Evolutionary conservation across 2,888 invertebrate species (phyloP), one percentile per base, ranked within the genome.

Genomic region (Amphipoea oculea): DNA sequence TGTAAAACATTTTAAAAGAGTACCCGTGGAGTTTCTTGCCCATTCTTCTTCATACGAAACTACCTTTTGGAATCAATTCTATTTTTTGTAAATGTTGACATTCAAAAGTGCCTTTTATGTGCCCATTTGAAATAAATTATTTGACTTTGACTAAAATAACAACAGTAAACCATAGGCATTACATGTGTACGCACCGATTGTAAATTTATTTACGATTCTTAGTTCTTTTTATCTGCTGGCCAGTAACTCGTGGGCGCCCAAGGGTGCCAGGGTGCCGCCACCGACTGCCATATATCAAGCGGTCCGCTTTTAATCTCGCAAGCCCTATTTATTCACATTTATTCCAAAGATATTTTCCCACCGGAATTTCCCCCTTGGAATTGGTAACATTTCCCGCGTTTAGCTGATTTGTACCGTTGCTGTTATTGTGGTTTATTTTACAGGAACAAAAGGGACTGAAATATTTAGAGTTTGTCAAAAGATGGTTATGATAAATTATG

Each of bases 241-340:
- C 89, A 86, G 91, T 90, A 91, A 90, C 85, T 87, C 78, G 87
- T 88, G 90, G 89, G 88, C 76, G 29, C 76, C 65, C 65, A 65
- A 66, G 66, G 54, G 66, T 79, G 36, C 91, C 91, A 87, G 91
- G 92, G 92, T 90, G 90, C 91, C 89, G 83, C 83, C 89, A 89
- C 91, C 91, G 89, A 89, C 90, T 87, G 92, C 92, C 93, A 95
- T 96, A 95, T 94, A 96, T 96, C 95, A 95, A 92, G 89, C 90
- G 90, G 92, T 84, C 94, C 94, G 95, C 95, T 94, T 96, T 96
- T 96, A 95, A 95, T 96, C 96, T 95, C 95, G 90, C 94, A 92
- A 95, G 95, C 92, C 95, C 95, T 95, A 96, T 96, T 96, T 96
- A 95, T 96, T 95, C 94, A 94, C 95, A 95, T 96, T 96, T 95